Base-by-base conservation (phyloP, 2,113 vertebrate species). In the Polypterus senegalus region DNA sequence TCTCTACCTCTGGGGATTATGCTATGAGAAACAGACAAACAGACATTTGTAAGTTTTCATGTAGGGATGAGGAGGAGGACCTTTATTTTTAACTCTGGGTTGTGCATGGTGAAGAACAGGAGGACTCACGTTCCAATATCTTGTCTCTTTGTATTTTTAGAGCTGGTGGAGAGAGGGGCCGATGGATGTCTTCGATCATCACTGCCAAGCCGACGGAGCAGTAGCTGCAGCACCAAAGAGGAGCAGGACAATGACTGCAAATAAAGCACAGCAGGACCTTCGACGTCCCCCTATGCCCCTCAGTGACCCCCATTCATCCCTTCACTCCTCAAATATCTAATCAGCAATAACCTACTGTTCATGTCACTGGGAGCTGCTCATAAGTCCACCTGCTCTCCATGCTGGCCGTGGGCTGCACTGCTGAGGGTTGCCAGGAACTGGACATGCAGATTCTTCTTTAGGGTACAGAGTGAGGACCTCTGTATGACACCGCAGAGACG, bases 181-280 rank as follows among this genome's bases (percentile, higher is more conserved):
- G 91, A 94, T 58, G 81, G 86, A 56, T 77, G 78, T 73, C 78
- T 27, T 27, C 27, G 47, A 72, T 77, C 62, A 54, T 79, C 55
- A 71, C 74, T 0, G 66, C 76, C 43, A 47, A 85, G 66, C 80
- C 87, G 9, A 79, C 90, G 9, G 79, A 81, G 52, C 73, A 84
- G 89, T 60, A 83, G 88, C 5, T 80, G 79, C 75, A 83, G 84
- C 58, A 84, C 85, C 71, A 94, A 92, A 76, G 90, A 90, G 57
- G 85, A 89, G 60, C 82, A 84, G n/a, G 88, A 88, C 73, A 83
- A 81, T 64, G 82, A 86, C 63, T 80, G 85, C 63, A 90, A 89
- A 74, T 91, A 77, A 90, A 71, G 53, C 11, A 45, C 54, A 10
- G 48, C 9, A n/a, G 49, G 63, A 70, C 66, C 67, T 67, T 69